Evolutionary conservation across 1,140 invertebrate genomes (phyloP), one percentile per base, ranked within the genome.

Genomic region (Xylocopa sonorina): DNA sequence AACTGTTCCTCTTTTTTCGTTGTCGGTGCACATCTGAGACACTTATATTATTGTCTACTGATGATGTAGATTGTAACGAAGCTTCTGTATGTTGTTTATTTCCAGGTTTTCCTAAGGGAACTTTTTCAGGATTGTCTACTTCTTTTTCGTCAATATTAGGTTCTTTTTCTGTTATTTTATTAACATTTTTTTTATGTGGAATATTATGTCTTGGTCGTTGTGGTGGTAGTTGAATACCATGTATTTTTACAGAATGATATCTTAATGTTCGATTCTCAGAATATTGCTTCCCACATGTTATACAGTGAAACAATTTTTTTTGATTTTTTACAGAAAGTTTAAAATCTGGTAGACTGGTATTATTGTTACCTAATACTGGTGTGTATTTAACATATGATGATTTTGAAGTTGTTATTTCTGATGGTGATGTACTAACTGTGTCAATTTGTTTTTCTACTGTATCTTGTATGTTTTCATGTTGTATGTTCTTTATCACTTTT

Each of bases 251-350:
- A 7, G 87, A 73, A 81, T 93, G 91, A 2, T 76, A 64, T 29
- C 86, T 82, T 12, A 93, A 63, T 2, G 74, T 66, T 18, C 73
- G 48, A 46, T 86, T 89, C 57, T 87, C 73, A 3, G 67, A 55
- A 66, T 90, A 93, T 48, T 89, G 76, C 48, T 85, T 89, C 3
- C 88, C 88, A 75, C 92, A 93, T 24, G 80, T 84, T 27, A 53
- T 34, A 71, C 92, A 93, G 38, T 88, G 81, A 66, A 86, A 92
- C 10, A 90, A 43, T 21, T 83, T 87, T 14, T 73, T 85, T 72
- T 80, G 86, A 41, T 69, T 85, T 78, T 89, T 88, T 2, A 90
- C 82, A 24, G 88, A 86, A 41, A 91, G 88, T 72, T 88, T 79
- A 43, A 91, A 91, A 84, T 90, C 86, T 60, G 87, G 80, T 63